phyloP scores from a whole-genome alignment of 1,140 invertebrate species.

The Lethrus apterus region DNA sequence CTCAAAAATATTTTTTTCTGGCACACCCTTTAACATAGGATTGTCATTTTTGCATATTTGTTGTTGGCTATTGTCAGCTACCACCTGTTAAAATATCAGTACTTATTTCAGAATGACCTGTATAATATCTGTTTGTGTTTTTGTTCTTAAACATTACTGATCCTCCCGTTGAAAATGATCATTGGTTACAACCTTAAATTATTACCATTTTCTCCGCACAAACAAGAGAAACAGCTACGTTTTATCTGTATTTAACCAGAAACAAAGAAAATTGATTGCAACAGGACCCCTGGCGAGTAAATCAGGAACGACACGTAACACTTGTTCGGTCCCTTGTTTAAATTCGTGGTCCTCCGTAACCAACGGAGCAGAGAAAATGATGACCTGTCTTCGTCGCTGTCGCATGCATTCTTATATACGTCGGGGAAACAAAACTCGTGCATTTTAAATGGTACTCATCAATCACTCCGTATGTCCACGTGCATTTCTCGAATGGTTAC shows the following conservation, averaged over 20 bases:
- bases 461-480: constrained; percentile 23
- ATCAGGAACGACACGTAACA: constrained; percentile 22
- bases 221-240: constrained; percentile 7
- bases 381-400: constrained; percentile 16
- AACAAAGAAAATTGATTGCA: constrained; percentile 22
- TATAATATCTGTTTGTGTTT: too few relatives aligned
- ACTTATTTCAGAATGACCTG: too few relatives aligned
- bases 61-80: too few relatives aligned
- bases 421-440: constrained; percentile 25
- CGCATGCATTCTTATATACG: constrained; percentile 16
- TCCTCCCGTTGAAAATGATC: too few relatives aligned
- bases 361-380: constrained; percentile 12
- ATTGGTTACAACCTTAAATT: constrained; percentile 10
- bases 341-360: constrained; percentile 15
- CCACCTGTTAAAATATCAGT: too few relatives aligned
- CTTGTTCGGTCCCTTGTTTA: constrained; percentile 23
- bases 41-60: too few relatives aligned
- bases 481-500: too few relatives aligned
- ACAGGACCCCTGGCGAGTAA: constrained; percentile 21
- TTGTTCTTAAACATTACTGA: too few relatives aligned
- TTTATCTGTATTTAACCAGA: constrained; percentile 21
- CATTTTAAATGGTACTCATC: constrained; percentile 24
- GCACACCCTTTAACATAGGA: too few relatives aligned
- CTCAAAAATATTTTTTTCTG: too few relatives aligned
- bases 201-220: constrained; percentile 5